Conservation (phyloP, 2,113 vertebrate genomes). For the Trichomycterus rosablanca region DNA sequence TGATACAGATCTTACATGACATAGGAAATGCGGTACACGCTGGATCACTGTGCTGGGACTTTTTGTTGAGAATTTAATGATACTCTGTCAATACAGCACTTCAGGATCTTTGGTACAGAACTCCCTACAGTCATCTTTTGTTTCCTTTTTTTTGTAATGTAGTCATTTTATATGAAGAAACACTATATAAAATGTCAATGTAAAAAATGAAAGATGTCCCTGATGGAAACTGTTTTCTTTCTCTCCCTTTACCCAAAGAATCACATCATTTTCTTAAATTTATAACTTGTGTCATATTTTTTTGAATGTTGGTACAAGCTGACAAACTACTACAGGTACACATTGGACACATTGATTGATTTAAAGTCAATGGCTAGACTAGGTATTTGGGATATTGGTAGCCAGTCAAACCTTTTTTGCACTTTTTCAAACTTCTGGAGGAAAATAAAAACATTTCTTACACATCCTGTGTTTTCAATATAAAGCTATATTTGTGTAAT, state of each 20-base stretch:
- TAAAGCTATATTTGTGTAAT: slow-evolving; percentile 79
- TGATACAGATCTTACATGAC: too few species aligned
- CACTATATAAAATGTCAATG: slow-evolving; percentile 58
- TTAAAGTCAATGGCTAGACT: too few species aligned
- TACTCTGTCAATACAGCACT: slow-evolving; percentile 22
- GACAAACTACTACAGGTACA: too few species aligned
- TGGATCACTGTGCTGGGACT: too few species aligned
- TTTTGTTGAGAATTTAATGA: background rate
- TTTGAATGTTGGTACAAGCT: too few species aligned
- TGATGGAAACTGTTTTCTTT: slow-evolving; percentile 52
- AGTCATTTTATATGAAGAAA: slow-evolving; percentile 66
- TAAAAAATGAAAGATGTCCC: slow-evolving; percentile 42
- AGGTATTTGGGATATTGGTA: slow-evolving; percentile 69
- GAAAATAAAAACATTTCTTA: slow-evolving; percentile 86
- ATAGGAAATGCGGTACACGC: too few species aligned
- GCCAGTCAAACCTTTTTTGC: slow-evolving; percentile 86
- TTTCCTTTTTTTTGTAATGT: slow-evolving; percentile 52
- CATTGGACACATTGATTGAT: too few species aligned
- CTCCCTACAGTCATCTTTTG: slow-evolving; percentile 46
- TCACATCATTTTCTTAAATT: too few species aligned
- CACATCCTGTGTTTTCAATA: slow-evolving; percentile 85
- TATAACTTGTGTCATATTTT: too few species aligned
- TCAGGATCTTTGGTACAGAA: slow-evolving; percentile 57
- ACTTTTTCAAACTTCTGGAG: slow-evolving; percentile 89
- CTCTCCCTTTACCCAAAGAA: slow-evolving; percentile 83